Percentiles rank a stretch among this genome's conserved stretches.
Evolutionary conservation across 2,113 vertebrate species (phyloP).

Genomic region (Chunga burmeisteri): DNA sequence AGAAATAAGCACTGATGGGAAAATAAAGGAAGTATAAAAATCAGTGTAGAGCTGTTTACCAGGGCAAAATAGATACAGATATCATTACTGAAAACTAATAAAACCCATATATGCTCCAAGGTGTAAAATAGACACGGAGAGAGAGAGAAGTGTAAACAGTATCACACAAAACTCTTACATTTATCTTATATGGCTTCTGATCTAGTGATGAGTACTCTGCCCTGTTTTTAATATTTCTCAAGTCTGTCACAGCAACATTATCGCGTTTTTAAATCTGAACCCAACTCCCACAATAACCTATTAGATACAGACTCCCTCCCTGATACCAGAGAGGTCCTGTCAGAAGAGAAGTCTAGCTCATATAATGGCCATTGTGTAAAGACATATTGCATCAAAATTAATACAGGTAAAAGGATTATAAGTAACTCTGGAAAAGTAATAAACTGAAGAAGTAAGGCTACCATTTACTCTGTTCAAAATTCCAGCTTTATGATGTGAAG

Average conservation of each 20-base stretch:
- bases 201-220: not conserved
- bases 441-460: not conserved
- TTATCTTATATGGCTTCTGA: not conserved
- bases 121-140: not conserved
- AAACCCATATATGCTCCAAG: not conserved
- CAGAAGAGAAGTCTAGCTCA: not conserved
- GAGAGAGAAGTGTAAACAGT: not conserved
- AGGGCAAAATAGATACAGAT: not conserved
- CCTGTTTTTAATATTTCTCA: not conserved
- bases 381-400: not conserved
- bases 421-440: not conserved
- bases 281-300: not conserved
- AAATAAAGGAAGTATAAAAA: not conserved
- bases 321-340: not conserved
- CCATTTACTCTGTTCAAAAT: not conserved
- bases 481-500: not conserved
- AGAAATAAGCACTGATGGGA: not conserved
- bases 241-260: not conserved
- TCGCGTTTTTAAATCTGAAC: not conserved
- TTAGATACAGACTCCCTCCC: not conserved
- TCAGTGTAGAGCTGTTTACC: not conserved
- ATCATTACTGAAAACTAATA: not conserved
- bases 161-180: not conserved
- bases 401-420: not conserved
- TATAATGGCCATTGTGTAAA: not conserved